A percentile compares a stretch with the other conserved stretches of the same genome.
Conservation (phyloP, 2,888 invertebrate species). For the Eupithecia subumbrata region DNA sequence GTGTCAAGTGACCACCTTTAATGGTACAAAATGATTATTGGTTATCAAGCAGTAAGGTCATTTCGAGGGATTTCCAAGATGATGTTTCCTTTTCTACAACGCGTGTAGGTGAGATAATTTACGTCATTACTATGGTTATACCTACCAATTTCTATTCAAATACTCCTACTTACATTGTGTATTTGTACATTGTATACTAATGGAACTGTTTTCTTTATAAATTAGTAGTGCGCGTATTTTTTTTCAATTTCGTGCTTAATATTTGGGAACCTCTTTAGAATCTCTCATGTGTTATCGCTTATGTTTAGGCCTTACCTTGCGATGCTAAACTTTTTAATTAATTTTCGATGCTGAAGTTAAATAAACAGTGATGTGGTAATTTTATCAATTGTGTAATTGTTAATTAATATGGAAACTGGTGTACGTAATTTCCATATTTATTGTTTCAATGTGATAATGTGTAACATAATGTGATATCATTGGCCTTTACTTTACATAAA, state of each 20-base stretch:
- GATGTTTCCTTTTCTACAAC: conserved; percentile 14
- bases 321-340: background rate
- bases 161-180: background rate
- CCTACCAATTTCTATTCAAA: background rate
- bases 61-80: conserved; percentile 19
- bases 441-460: no score
- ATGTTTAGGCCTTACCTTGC: background rate
- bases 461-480: no score
- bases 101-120: conserved; percentile 16
- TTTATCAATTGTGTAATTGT: background rate
- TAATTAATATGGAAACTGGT: background rate
- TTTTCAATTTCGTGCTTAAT: background rate
- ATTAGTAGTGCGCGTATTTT: background rate
- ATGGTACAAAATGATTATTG: background rate
- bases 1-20: background rate
- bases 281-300: background rate
- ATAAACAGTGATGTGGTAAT: background rate
- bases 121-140: conserved; percentile 8
- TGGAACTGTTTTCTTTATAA: background rate
- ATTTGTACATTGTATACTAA: background rate
- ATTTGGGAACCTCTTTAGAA: background rate
- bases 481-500: no score
- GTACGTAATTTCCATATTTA: background rate
- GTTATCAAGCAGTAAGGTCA: conserved; percentile 10
- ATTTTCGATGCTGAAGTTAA: background rate